Percentiles rank a stretch among this genome's conserved stretches.
These are phyloP conservation scores for Agonopterix arenella DNA, from an alignment of 2,888 invertebrate species.

Conservation along the genomic window DNA sequence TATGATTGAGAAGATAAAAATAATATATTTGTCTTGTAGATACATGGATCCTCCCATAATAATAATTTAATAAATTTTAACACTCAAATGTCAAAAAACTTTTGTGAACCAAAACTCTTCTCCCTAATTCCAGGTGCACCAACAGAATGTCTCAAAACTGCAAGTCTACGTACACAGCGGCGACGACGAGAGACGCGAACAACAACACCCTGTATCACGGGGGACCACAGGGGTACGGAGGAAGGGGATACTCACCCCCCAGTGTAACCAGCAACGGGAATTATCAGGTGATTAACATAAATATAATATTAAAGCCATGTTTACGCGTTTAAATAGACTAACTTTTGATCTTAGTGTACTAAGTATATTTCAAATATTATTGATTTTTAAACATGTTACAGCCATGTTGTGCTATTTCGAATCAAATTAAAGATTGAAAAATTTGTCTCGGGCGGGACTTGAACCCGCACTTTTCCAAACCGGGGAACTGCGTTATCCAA, in stretches of 20 bases:
- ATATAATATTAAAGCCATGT: neutral
- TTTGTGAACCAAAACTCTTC: no score
- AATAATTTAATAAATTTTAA: neutral
- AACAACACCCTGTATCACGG: conserved; percentile 76
- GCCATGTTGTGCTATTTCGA: no score
- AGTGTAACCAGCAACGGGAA: conserved; percentile 42
- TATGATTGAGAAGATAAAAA: no score
- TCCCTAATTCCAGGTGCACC: conserved; percentile 17
- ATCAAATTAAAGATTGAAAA: no score
- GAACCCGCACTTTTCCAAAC: no score
- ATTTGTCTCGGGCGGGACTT: no score
- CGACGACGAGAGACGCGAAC: conserved; percentile 76
- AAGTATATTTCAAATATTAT: no score
- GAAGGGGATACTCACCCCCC: conserved; percentile 53
- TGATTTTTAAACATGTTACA: no score
- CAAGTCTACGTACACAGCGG: conserved; percentile 66
- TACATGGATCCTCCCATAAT: neutral
- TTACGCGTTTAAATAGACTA: no score
- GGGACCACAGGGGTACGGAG: conserved; percentile 42
- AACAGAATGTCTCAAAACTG: conserved; percentile 77
- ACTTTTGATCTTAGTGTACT: no score
- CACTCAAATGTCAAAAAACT: neutral
- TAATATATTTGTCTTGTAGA: no score
- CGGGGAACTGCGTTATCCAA: no score
- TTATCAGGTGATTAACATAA: conserved; percentile 43